Evolutionary conservation across 2,113 vertebrate species (phyloP), one percentile per base, ranked within the genome.

Genomic region (Pomatostomus ruficeps): DNA sequence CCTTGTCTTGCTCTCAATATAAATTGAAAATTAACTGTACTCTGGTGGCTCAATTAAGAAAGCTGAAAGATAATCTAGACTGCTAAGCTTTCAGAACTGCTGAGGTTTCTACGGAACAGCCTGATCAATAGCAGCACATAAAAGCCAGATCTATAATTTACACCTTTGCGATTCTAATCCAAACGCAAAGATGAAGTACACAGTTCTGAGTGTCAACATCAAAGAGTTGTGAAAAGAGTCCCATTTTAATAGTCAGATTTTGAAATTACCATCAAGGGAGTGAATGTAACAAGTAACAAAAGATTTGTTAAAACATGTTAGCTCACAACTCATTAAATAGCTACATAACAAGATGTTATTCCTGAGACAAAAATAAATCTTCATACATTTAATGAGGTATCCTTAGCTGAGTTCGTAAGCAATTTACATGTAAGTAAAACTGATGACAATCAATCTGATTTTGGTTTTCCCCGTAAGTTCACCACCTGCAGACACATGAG

Each of bases 51-150:
- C 93, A 97, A 95, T 97, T 98, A 97, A 78, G 88, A 48, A 96
- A 95, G 93, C 52, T 72, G 87, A 94, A 95, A 97, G 51, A 72
- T 72, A 90, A 88, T 86, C 65, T 52, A 76, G 85, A 79, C 74
- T 68, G 90, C 93, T 83, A 71, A 82, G 2, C 66, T 88, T 83
- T 61, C n/a, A 76, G 79, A 95, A 79, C 58, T 63, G 38, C 49
- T 58, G 29, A 1, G 3, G 83, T 71, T 95, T 71, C 74, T 95
- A 63, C 0, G 0, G 95, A 96, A 76, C 51, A 75, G 35, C 55
- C 72, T 81, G 92, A 97, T 98, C 96, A 97, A 96, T 97, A 97
- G 95, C 68, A 40, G 43, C 77, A 91, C 91, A 91, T 96, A 96
- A 97, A 97, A 97, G 83, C 57, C 85, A 94, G 89, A 93, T 89